These are phyloP conservation scores for Cyphomyrus discorhynchus DNA, from an alignment of 2,113 vertebrate species.

Conservation along the genomic window DNA sequence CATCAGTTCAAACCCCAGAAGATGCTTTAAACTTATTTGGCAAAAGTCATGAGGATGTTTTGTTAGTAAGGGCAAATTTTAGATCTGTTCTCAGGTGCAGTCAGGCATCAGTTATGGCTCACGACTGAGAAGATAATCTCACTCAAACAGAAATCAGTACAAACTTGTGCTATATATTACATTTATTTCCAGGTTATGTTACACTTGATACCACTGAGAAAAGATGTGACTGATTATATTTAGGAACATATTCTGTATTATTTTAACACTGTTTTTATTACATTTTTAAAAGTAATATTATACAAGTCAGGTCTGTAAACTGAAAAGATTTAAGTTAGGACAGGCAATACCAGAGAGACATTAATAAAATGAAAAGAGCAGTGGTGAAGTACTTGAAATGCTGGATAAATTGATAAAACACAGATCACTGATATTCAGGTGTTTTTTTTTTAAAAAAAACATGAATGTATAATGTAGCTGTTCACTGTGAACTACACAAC, in stretches of 20 bases:
- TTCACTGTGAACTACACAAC: not conserved
- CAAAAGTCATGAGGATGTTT: not conserved
- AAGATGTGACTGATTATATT: not conserved
- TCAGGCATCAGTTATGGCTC: not conserved
- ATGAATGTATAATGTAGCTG: not conserved
- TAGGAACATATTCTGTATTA: not conserved
- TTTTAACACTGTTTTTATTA: not conserved
- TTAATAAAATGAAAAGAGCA: not conserved
- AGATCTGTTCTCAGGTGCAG: not conserved
- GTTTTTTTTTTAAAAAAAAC: not conserved
- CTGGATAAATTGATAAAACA: not conserved
- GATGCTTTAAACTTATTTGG: not conserved
- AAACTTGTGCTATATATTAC: not conserved
- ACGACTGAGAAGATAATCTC: not conserved
- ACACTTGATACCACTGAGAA: not conserved
- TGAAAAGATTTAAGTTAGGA: not conserved
- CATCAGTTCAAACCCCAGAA: not conserved
- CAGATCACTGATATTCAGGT: not conserved
- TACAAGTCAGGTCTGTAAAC: not conserved
- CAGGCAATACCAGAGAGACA: not conserved
- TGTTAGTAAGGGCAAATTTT: not conserved
- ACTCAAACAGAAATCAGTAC: not conserved
- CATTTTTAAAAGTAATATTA: not conserved
- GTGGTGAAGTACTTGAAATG: not conserved
- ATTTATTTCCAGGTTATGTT: not conserved